phyloP scores from a whole-genome alignment of 2,797 vertebrate genomes.

The Gorsachius magnificus region DNA sequence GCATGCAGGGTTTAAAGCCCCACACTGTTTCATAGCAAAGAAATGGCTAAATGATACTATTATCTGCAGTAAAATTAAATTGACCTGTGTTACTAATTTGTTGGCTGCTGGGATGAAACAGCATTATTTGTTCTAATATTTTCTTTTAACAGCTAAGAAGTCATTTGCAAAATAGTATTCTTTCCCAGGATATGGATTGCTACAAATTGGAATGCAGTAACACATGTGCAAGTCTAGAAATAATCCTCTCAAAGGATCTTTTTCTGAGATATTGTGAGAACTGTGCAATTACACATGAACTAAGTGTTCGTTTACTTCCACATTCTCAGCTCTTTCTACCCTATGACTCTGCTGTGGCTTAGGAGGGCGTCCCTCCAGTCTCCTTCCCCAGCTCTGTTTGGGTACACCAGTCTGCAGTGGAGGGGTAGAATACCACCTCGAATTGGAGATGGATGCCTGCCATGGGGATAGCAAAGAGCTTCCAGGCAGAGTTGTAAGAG shows the following conservation, averaged over 20 bases:
- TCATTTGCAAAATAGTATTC: background rate
- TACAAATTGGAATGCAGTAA: background rate
- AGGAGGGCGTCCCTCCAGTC: accelerated
- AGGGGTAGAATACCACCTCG: background rate
- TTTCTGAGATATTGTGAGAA: background rate
- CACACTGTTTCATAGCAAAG: background rate
- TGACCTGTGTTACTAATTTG: background rate
- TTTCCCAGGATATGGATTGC: background rate
- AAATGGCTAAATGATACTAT: background rate
- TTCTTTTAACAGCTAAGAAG: constrained; percentile 1
- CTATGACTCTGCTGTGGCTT: background rate
- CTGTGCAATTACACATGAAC: background rate
- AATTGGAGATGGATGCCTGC: background rate
- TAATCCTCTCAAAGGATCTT: background rate
- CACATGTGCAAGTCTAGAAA: background rate
- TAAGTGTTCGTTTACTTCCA: background rate
- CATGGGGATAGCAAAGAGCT: background rate
- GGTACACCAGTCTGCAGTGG: background rate
- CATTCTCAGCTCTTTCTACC: background rate
- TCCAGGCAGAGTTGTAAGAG: background rate
- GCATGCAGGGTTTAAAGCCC: background rate
- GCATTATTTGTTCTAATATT: background rate
- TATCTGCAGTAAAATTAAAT: constrained; percentile 26
- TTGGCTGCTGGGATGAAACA: background rate
- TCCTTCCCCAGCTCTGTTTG: background rate